These are phyloP conservation scores for Macrocentrus cingulum DNA, from an alignment of 1,140 invertebrate species.

Conservation along the genomic window DNA sequence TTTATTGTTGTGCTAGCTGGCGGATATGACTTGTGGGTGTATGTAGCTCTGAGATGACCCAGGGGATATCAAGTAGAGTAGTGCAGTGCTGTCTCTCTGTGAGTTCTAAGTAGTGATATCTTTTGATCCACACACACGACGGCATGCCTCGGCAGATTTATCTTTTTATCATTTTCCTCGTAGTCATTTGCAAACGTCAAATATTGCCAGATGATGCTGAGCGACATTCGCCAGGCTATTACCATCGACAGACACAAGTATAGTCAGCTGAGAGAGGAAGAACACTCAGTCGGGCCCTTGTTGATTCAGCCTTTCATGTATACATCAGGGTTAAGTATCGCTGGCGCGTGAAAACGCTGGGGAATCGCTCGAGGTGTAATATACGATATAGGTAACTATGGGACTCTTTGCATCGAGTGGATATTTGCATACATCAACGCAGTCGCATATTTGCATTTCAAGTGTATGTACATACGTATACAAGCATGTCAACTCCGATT, in stretches of 20 bases:
- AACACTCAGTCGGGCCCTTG: conserved; percentile 6
- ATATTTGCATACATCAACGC: conserved; percentile 23
- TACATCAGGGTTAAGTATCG: conserved; percentile 27
- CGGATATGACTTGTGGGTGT: background rate
- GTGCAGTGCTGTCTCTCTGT: too few species aligned
- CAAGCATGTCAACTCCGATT: too few species aligned
- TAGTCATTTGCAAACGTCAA: conserved; percentile 10
- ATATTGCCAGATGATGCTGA: conserved; percentile 21
- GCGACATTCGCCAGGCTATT: conserved; percentile 19
- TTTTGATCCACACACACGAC: too few species aligned
- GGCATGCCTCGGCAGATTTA: too few species aligned
- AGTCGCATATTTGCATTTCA: conserved; percentile 14
- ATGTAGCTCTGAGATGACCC: background rate
- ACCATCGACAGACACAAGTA: conserved; percentile 21
- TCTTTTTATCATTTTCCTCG: background rate
- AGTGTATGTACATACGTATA: background rate
- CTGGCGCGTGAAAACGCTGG: conserved; percentile 25
- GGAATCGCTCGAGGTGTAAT: conserved; percentile 26
- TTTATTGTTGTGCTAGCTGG: background rate
- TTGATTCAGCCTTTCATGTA: conserved; percentile 26
- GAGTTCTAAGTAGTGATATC: too few species aligned
- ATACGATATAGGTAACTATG: too few species aligned
- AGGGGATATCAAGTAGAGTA: conserved; percentile 2
- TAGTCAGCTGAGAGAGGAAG: conserved; percentile 8
- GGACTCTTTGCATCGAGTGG: conserved; percentile 23